These are phyloP conservation scores for Proisotoma minuta DNA, from an alignment of 2,888 invertebrate genomes.

Conservation along the genomic window DNA sequence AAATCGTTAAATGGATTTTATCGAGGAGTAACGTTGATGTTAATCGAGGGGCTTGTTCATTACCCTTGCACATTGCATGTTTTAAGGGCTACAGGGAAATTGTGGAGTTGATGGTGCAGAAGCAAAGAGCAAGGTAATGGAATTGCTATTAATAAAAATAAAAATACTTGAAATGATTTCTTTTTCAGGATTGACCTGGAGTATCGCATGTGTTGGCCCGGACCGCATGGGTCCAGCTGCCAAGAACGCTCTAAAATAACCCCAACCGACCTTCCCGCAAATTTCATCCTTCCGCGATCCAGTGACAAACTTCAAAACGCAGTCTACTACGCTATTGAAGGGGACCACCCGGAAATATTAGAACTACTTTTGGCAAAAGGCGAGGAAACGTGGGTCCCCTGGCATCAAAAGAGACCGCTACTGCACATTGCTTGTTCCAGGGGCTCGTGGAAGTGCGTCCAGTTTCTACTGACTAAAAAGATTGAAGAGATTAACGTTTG, in stretches of 20 bases:
- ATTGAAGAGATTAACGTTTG: constrained; percentile 66
- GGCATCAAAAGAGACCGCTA: constrained; percentile 50
- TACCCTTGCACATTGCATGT: constrained; percentile 70
- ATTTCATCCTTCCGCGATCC: constrained; percentile 45
- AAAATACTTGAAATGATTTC: constrained; percentile 58
- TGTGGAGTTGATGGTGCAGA: constrained; percentile 35
- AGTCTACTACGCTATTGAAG: constrained; percentile 67
- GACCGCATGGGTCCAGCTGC: constrained; percentile 65
- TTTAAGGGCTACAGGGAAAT: constrained; percentile 57
- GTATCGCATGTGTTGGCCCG: constrained; percentile 70
- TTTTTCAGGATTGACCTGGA: constrained; percentile 61
- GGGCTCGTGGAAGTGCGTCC: constrained; percentile 68
- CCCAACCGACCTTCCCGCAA: neutral
- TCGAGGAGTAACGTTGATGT: constrained; percentile 58
- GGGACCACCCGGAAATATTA: constrained; percentile 64
- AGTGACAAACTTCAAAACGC: constrained; percentile 63
- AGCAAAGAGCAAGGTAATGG: constrained; percentile 19
- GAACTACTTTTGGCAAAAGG: constrained; percentile 63
- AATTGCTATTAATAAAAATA: constrained; percentile 58
- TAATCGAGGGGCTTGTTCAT: constrained; percentile 67
- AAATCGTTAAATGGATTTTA: constrained; percentile 64
- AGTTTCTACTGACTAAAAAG: constrained; percentile 61
- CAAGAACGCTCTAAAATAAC: constrained; percentile 65
- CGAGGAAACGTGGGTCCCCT: constrained; percentile 64
- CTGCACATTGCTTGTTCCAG: constrained; percentile 47